Conservation (phyloP, 2,888 invertebrate genomes). For the Anoplius nigerrimus region DNA sequence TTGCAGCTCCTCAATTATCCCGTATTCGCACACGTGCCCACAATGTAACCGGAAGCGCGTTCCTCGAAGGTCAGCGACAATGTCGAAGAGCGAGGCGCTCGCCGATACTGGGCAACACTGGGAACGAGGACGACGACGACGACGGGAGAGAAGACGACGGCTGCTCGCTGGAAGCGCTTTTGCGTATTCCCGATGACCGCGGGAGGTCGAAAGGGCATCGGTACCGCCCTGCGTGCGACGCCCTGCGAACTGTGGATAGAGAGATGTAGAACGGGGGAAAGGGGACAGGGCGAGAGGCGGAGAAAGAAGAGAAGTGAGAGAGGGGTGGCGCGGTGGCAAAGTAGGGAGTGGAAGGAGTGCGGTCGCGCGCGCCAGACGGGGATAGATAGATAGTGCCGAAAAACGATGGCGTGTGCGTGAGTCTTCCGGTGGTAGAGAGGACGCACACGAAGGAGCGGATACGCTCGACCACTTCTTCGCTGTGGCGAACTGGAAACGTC, state of each 20-base stretch:
- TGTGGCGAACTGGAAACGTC: conserved; percentile 38
- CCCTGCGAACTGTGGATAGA: conserved; percentile 49
- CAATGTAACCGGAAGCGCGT: too few relatives aligned
- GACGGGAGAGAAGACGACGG: conserved; percentile 24
- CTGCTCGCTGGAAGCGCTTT: conserved; percentile 42
- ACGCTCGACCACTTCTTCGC: conserved; percentile 34
- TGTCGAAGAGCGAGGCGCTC: neutral
- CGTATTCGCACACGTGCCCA: conserved; percentile 18
- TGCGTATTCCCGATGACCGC: conserved; percentile 48
- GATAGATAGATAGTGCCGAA: conserved; percentile 22
- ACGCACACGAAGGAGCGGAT: too few relatives aligned
- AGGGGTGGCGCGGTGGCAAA: conserved; percentile 23
- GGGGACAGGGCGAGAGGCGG: conserved; percentile 34
- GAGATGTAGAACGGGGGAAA: conserved; percentile 24
- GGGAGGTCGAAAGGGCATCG: conserved; percentile 68
- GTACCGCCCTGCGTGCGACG: conserved; percentile 67
- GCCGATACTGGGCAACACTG: neutral
- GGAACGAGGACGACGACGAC: conserved; percentile 29
- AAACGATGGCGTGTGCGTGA: conserved; percentile 36
- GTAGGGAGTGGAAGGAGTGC: conserved; percentile 30
- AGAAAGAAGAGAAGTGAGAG: conserved; percentile 18
- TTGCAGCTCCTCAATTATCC: neutral
- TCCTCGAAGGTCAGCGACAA: too few relatives aligned
- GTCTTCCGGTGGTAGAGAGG: conserved; percentile 10
- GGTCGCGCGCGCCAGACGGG: conserved; percentile 19